Evolutionary conservation across 2,888 invertebrate genomes (phyloP).

Genomic region (Tachina fera): DNA sequence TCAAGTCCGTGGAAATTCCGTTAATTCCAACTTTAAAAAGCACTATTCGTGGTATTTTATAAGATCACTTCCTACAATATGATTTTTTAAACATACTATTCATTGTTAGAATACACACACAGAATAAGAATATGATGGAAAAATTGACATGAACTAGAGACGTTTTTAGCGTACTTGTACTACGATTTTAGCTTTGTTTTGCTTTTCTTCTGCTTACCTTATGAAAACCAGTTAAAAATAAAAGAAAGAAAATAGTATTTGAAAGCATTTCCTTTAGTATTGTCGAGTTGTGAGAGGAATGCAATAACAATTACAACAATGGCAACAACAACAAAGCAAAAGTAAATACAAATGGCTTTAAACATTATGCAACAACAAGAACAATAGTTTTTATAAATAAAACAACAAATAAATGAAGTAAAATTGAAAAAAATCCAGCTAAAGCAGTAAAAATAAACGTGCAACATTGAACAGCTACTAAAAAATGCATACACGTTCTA

Average conservation of each 20-base stretch:
- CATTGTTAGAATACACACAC: background rate
- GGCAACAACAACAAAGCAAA: conserved; percentile 10
- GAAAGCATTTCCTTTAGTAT: conserved; percentile 60
- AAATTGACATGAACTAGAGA: conserved; percentile 63
- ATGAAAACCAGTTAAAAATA: background rate
- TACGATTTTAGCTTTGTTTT: conserved; percentile 24
- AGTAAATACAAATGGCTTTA: conserved; percentile 41
- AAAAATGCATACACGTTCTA: conserved; percentile 39
- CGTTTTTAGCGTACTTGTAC: conserved; percentile 52
- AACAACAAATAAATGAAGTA: background rate
- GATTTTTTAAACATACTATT: conserved; percentile 13
- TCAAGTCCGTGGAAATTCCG: conserved; percentile 44
- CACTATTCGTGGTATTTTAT: conserved; percentile 48
- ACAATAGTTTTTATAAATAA: conserved; percentile 1
- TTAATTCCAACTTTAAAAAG: conserved; percentile 61
- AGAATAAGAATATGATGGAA: background rate
- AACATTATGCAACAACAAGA: conserved; percentile 54
- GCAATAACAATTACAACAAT: conserved; percentile 20
- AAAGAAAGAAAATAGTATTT: conserved; percentile 23
- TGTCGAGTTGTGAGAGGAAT: conserved; percentile 39
- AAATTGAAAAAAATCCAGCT: conserved; percentile 39
- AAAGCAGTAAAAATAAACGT: conserved; percentile 54
- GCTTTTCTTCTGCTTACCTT: conserved; percentile 6
- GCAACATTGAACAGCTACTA: conserved; percentile 49
- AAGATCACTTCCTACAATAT: background rate